These are phyloP conservation scores for Neotragus pygmaeus DNA, from an alignment of 2,113 vertebrate species.

Conservation along the genomic window DNA sequence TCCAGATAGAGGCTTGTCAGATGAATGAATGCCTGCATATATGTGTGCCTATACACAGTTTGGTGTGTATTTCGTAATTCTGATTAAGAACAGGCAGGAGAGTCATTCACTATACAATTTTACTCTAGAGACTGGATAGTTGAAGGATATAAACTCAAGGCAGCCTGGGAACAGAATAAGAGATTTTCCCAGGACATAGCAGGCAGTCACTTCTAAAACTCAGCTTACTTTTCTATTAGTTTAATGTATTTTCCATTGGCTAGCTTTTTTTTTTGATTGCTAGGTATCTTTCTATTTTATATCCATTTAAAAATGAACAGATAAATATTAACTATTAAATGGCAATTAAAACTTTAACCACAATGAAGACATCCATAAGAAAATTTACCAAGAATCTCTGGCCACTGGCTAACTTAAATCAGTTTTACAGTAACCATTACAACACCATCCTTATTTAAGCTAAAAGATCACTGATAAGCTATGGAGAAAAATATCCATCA, in stretches of 20 bases:
- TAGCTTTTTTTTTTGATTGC: not conserved
- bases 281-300: not conserved
- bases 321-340: not conserved
- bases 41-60: rapidly evolving
- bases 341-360: not conserved
- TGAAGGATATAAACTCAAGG: not conserved
- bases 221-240: not conserved
- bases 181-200: not conserved
- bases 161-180: not conserved
- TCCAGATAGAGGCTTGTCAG: not conserved
- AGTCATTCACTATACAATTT: not conserved
- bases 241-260: not conserved
- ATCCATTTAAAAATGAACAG: not conserved
- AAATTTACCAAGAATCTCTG: not conserved
- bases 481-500: not conserved
- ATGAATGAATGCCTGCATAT: not conserved
- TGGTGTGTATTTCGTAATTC: not conserved
- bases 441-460: not conserved
- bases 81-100: not conserved
- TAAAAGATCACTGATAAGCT: not conserved
- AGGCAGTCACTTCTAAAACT: not conserved
- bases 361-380: not conserved
- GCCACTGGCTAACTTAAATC: not conserved
- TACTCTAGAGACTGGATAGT: not conserved
- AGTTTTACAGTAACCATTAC: not conserved